Percentiles rank a stretch among this genome's conserved stretches.
Conservation (phyloP, 2,113 vertebrate species). For the Malurus elegans region DNA sequence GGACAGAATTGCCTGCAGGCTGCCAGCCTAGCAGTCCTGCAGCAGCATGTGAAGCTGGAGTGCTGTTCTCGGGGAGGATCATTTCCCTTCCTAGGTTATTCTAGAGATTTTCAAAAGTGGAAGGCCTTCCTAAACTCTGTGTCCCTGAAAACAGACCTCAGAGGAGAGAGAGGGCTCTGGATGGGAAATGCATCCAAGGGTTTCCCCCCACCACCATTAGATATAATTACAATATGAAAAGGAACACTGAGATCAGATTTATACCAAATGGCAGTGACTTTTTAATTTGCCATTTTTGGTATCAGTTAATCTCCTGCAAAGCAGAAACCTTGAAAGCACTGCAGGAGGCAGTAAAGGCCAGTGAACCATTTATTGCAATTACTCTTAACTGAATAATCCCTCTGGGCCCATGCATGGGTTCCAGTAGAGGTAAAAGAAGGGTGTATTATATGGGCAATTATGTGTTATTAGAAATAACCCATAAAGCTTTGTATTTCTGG, state of each 20-base stretch:
- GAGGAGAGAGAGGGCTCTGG: background rate
- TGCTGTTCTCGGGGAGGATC: background rate
- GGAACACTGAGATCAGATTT: background rate
- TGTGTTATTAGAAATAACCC: background rate
- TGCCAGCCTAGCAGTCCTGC: background rate
- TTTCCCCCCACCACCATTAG: background rate
- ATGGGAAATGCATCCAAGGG: background rate
- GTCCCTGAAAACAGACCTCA: background rate
- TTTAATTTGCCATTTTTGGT: background rate
- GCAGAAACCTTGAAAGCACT: background rate
- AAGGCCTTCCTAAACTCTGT: background rate
- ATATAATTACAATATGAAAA: background rate
- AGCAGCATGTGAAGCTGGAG: background rate
- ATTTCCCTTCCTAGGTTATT: background rate
- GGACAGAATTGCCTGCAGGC: background rate
- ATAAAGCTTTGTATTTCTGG: background rate
- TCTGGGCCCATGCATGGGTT: background rate
- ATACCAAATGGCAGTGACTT: background rate
- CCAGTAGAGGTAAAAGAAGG: background rate
- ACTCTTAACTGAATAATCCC: background rate
- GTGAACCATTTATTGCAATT: slow-evolving; percentile 21
- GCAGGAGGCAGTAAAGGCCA: background rate
- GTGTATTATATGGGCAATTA: background rate
- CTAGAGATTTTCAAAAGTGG: background rate
- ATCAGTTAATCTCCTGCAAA: background rate